Percentiles rank a stretch among this genome's conserved stretches.
Conservation (phyloP, 2,888 invertebrate genomes). For the Acanthococcus lagerstroemiae region DNA sequence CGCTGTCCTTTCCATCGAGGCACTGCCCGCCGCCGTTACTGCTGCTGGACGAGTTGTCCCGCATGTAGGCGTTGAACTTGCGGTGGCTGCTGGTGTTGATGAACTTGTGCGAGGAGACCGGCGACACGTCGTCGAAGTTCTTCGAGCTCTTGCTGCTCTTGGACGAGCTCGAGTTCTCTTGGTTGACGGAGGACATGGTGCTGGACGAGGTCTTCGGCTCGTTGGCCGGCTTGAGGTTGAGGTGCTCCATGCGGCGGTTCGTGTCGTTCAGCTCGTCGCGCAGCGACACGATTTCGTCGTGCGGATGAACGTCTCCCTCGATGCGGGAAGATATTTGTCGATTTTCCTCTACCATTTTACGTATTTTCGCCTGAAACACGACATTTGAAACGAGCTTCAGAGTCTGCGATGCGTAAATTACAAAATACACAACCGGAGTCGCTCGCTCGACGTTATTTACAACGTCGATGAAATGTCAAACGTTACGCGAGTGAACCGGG, state of each 20-base stretch:
- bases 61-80: constrained; percentile 16
- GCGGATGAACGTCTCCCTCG: constrained; percentile 52
- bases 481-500: constrained; percentile 3
- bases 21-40: constrained; percentile 45
- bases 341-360: constrained; percentile 85
- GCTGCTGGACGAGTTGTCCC: constrained; percentile 41
- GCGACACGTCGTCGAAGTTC: constrained; percentile 20
- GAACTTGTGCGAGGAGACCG: constrained; percentile 10
- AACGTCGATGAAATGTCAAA: neutral
- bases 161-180: constrained; percentile 21
- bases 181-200: neutral
- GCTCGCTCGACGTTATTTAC: neutral
- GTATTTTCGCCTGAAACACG: constrained; percentile 58
- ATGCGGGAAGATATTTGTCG: constrained; percentile 45
- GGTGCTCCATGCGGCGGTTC: constrained; percentile 42
- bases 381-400: too few relatives aligned
- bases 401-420: neutral
- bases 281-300: constrained; percentile 51
- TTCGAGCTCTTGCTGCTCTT: constrained; percentile 25
- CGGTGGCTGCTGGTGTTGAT: constrained; percentile 16
- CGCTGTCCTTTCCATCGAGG: constrained; percentile 41
- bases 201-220: constrained; percentile 7
- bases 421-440: too few relatives aligned
- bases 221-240: constrained; percentile 39
- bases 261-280: constrained; percentile 49